Conservation (phyloP, 1,140 invertebrate species). For the Eulimnadia texana region DNA sequence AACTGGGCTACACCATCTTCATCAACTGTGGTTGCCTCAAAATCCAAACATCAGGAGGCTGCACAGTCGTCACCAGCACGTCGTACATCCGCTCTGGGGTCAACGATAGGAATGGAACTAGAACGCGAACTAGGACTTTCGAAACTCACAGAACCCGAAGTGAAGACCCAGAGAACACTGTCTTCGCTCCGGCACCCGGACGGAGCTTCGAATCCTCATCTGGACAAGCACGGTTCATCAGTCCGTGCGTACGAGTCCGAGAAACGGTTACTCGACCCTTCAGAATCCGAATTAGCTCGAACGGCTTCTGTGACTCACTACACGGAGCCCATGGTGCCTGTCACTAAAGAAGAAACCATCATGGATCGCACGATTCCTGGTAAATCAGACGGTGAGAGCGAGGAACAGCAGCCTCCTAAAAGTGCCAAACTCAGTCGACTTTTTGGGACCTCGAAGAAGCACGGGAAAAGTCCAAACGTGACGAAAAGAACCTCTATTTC, state of each 20-base stretch:
- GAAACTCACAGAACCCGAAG: not conserved
- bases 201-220: constrained; percentile 76
- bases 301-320: not conserved
- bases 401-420: constrained; percentile 25
- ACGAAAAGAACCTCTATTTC: not conserved
- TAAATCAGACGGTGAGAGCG: constrained; percentile 13
- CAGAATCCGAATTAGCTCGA: not conserved
- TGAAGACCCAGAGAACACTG: constrained; percentile 28
- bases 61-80: not conserved
- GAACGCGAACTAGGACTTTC: constrained; percentile 14
- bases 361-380: constrained; percentile 19
- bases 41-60: not conserved
- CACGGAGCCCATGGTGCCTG: not conserved
- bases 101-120: constrained; percentile 15
- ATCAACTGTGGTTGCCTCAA: not conserved
- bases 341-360: not conserved
- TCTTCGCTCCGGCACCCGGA: constrained; percentile 68
- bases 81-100: constrained; percentile 2
- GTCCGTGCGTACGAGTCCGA: not conserved
- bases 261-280: not conserved
- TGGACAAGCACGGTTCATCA: constrained; percentile 55
- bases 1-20: not conserved
- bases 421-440: constrained; percentile 18
- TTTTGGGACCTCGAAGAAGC: constrained; percentile 20
- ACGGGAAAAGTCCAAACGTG: not conserved